phyloP scores from a whole-genome alignment of 2,888 invertebrate genomes.

The Spilarctia lutea region DNA sequence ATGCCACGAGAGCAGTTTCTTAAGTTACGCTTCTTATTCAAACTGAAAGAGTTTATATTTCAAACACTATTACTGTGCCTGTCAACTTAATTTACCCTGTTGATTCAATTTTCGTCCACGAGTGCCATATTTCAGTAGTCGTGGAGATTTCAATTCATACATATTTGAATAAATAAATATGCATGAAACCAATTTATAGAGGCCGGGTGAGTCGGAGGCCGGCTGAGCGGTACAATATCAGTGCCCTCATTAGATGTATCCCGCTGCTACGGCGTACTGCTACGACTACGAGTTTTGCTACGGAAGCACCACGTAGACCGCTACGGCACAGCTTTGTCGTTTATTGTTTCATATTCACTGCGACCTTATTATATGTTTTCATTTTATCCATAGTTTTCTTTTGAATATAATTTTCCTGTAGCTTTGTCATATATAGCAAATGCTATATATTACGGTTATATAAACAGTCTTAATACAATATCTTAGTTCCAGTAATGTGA shows the following conservation, averaged over 20 bases:
- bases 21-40: constrained; percentile 52
- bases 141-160: constrained; percentile 85
- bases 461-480: neutral
- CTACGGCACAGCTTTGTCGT: constrained; percentile 60
- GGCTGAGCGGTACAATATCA: constrained; percentile 76
- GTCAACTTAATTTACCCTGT: constrained; percentile 77
- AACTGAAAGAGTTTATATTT: constrained; percentile 56
- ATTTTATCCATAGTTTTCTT: constrained; percentile 32
- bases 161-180: constrained; percentile 87
- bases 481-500: neutral
- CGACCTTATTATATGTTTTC: constrained; percentile 42
- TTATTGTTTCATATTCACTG: constrained; percentile 57
- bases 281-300: constrained; percentile 68
- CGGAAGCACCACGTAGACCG: constrained; percentile 65
- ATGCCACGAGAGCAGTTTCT: constrained; percentile 53
- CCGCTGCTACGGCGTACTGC: constrained; percentile 65
- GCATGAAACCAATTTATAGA: constrained; percentile 86
- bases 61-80: constrained; percentile 55
- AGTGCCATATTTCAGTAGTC: constrained; percentile 82
- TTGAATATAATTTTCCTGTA: neutral
- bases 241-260: constrained; percentile 79
- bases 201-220: constrained; percentile 69
- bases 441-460: neutral
- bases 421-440: neutral
- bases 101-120: constrained; percentile 80